Evolutionary conservation across 2,113 vertebrate genomes (phyloP).

Genomic region (Heptranchias perlo): DNA sequence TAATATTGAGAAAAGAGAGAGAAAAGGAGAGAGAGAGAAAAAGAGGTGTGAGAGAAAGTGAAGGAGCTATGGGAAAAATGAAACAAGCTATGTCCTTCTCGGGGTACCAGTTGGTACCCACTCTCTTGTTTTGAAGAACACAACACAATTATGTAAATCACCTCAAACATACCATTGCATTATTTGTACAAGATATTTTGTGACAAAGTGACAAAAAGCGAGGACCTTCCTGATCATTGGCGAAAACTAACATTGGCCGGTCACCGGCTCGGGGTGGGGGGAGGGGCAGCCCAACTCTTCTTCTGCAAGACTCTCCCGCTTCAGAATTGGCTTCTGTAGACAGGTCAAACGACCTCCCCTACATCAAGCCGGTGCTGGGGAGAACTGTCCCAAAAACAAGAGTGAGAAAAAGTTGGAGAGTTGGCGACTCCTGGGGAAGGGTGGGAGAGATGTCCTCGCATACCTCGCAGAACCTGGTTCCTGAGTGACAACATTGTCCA

Average conservation of each 20-base stretch:
- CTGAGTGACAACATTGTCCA: no score
- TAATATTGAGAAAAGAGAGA: neutral
- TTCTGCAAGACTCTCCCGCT: neutral
- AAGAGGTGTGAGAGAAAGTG: neutral
- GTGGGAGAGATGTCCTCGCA: neutral
- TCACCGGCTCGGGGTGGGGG: no score
- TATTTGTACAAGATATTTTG: neutral
- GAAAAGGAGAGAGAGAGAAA: neutral
- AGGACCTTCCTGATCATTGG: neutral
- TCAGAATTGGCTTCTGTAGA: neutral
- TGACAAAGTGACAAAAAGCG: neutral
- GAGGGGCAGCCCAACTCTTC: no score
- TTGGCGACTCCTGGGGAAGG: neutral
- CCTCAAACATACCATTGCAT: neutral
- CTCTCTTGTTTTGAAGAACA: no score
- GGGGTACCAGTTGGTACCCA: neutral
- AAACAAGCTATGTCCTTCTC: neutral
- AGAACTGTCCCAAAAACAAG: neutral
- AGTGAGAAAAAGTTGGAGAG: neutral
- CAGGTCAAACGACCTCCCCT: neutral
- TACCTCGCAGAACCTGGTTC: neutral
- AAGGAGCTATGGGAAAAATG: neutral
- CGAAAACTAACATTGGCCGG: no score
- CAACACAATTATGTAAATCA: neutral
- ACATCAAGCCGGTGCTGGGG: neutral